Evolutionary conservation across 1,140 invertebrate species (phyloP), one percentile per base, ranked within the genome.

Genomic region (Drosophila ficusphila): DNA sequence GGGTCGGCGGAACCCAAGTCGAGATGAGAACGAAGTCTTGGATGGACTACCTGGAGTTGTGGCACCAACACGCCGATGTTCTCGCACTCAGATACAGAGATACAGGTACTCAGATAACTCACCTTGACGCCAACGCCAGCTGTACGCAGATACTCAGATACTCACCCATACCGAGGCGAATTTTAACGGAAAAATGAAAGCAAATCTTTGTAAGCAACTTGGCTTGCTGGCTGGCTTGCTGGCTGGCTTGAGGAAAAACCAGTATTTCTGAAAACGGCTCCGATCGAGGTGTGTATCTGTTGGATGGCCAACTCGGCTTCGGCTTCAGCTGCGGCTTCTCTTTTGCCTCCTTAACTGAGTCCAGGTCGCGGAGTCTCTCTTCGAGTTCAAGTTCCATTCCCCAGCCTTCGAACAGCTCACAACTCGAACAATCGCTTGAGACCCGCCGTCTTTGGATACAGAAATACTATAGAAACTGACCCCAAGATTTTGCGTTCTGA

Each of bases 111-210:
- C 19, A 58, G 56, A 58, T 58, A 58, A 54, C 47, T 51, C 51
- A 36, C 56, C 67, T 75, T 51, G 44, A 47, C 68, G 46, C 62
- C 53, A 16, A 68, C 34, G 60, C 53, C 54, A 36, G 48, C 44
- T 41, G 36, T 49, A 51, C 53, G 7, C 11, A 4, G 29, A 5
- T 14, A 33, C 62, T 27, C 27, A 62, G 49, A 70, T 49, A 75
- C 18, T 51, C 44, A 57, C 36, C 21, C 34, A 33, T 52, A 38
- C 49, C 27, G 4, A 18, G 67, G 41, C 60, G 42, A 61, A 44
- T 49, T 72, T 83, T 89, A 89, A 83, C 82, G 71, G 75, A 76
- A 76, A 89, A 89, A 89, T 89, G 83, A 89, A 89, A 89, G 83
- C 79, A 89, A 89, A 89, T 89, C 85, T 89, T 89, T 83, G 85